phyloP scores from a whole-genome alignment of 2,113 vertebrate genomes.

The Eolophus roseicapilla region DNA sequence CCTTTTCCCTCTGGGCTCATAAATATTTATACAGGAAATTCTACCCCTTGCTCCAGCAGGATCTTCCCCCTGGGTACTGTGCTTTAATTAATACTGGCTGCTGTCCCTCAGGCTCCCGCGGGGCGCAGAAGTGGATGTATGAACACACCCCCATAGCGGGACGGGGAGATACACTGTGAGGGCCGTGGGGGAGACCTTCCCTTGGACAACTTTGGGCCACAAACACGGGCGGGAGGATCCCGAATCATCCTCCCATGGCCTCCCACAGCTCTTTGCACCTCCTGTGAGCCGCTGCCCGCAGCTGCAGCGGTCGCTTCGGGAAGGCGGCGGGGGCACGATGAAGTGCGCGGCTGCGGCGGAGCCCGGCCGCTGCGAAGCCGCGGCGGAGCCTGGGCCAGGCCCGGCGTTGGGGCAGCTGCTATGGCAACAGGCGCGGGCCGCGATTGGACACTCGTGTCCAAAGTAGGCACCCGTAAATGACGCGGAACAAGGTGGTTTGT shows the following conservation, averaged over 20 bases:
- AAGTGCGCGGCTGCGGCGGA: not conserved
- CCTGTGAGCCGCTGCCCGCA: not conserved
- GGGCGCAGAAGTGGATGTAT: fast-evolving
- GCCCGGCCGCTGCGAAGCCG: not conserved
- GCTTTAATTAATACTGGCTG: not conserved
- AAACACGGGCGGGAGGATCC: fast-evolving
- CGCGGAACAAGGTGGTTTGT: fast-evolving
- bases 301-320: not conserved
- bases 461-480: fast-evolving
- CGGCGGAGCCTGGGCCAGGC: too few relatives aligned
- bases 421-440: not conserved
- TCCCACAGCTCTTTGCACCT: not conserved
- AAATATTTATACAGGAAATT: not conserved
- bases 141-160: fast-evolving
- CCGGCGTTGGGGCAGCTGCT: not conserved
- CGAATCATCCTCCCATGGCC: not conserved
- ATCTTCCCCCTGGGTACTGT: not conserved
- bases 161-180: fast-evolving
- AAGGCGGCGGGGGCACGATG: not conserved
- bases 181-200: fast-evolving
- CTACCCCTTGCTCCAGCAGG: not conserved
- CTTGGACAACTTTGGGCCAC: too few relatives aligned
- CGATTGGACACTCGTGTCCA: fast-evolving
- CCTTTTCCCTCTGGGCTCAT: not conserved
- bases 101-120: not conserved